Percentiles rank a stretch among this genome's conserved stretches.
Conservation (phyloP, 2,113 vertebrate species). For the Typhlomys cinereus region DNA sequence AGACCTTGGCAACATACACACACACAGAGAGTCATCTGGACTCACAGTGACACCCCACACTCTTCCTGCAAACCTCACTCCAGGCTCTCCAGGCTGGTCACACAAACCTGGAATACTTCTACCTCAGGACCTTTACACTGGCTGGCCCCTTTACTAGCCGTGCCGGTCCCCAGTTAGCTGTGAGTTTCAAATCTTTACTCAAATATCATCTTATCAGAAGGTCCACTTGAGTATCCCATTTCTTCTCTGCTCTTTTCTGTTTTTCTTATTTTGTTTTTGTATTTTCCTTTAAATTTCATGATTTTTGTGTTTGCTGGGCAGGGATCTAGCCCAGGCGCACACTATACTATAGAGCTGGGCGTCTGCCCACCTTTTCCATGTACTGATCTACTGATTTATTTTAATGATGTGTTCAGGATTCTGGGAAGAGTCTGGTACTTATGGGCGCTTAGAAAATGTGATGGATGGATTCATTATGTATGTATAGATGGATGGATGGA, state of each 20-base stretch:
- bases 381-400: background rate
- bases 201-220: background rate
- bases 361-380: background rate
- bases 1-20: background rate
- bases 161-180: background rate
- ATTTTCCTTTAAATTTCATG: background rate
- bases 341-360: background rate
- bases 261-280: background rate
- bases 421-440: background rate
- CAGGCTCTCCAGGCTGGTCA: background rate
- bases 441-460: too few species aligned
- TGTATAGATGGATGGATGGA: background rate
- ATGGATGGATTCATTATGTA: background rate
- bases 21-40: background rate
- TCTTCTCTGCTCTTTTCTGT: background rate
- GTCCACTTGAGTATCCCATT: background rate
- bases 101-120: background rate
- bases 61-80: background rate
- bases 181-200: background rate
- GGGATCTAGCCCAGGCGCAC: too few species aligned
- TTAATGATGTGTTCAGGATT: background rate
- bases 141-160: background rate
- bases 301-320: background rate
- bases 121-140: background rate
- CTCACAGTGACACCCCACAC: background rate